Evolutionary conservation across 2,113 vertebrate genomes (phyloP), one percentile per base, ranked within the genome.

Genomic region (Empidonax traillii): DNA sequence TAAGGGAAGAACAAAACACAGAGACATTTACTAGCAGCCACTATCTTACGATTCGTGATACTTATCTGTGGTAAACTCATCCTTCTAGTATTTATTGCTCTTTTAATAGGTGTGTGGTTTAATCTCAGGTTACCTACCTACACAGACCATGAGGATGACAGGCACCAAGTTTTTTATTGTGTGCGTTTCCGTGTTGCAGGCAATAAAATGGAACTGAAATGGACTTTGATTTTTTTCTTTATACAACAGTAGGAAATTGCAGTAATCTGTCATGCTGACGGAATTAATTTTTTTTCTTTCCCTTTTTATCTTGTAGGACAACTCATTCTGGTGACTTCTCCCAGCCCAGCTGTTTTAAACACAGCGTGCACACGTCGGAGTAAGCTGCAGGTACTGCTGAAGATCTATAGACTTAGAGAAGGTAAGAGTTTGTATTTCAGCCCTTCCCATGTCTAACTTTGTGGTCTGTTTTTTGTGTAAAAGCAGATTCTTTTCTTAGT

Each of bases 301-400:
- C 4, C 46, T 43, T 51, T 56, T 52, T 33, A 33, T 71, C 33
- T 55, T 10, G 6, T 14, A 84, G 20, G 8, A 47, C 8, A 37
- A 33, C 12, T 81, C 14, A 28, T 90, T 92, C 59, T 80, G 58
- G 63, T 74, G 68, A 53, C 27, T 53, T 56, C 41, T 80, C 2
- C 68, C 10, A 15, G 58, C 21, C 58, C 28, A 2, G 2, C 47
- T 85, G 69, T 12, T 55, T 49, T 31, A 79, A 77, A n/a, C 59
- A 7, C 22, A 16, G 39, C 0, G 35, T 73, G 23, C 13, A 21
- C 21, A 7, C 3, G 0, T 2, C 25, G 8, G 44, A 81, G 51
- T 8, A 59, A 92, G 21, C 81, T 81, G 52, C 91, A 87, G 65
- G 8, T 37, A 53, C 41, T 63, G 27, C 33, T 75, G 74, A 47